Evolutionary conservation across 2,113 vertebrate genomes (phyloP).

Genomic region (Otolemur garnettii): DNA sequence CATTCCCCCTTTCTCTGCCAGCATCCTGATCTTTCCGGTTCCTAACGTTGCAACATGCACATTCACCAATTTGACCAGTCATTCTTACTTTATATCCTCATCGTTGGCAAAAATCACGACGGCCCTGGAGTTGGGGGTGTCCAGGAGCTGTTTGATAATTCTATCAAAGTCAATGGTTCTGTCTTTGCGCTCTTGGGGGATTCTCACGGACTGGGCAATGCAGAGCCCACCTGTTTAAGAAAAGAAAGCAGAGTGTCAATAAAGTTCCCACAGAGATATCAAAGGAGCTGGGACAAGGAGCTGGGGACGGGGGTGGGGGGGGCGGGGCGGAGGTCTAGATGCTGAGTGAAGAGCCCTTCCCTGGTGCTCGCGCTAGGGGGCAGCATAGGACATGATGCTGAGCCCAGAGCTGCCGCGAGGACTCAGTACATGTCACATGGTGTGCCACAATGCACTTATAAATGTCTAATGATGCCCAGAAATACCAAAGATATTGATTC

Average conservation of each 20-base stretch:
- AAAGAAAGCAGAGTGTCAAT: constrained; percentile 72
- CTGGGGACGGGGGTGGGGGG: not conserved
- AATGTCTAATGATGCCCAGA: not conserved
- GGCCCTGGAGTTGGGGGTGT: constrained; percentile 93
- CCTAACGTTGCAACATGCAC: constrained; percentile 41
- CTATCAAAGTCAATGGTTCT: constrained; percentile 93
- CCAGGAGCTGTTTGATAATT: constrained; percentile 94
- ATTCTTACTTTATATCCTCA: constrained; percentile 95
- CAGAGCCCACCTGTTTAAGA: constrained; percentile 94
- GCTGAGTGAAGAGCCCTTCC: not conserved
- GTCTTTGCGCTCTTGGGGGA: constrained; percentile 93
- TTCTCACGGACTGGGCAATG: constrained; percentile 97
- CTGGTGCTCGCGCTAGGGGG: accelerated
- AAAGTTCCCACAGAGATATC: not conserved
- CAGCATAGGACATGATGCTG: not conserved
- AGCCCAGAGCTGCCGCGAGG: not conserved
- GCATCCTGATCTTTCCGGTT: not conserved
- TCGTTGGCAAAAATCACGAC: constrained; percentile 96
- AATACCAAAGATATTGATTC: not conserved
- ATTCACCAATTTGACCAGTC: not conserved
- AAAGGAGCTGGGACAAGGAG: not conserved
- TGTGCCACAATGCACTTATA: not conserved
- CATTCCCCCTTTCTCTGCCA: not conserved
- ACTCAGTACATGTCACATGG: not conserved
- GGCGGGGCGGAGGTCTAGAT: not conserved